Evolutionary conservation across 2,888 invertebrate species (phyloP).

Genomic region (Seira ritae): DNA sequence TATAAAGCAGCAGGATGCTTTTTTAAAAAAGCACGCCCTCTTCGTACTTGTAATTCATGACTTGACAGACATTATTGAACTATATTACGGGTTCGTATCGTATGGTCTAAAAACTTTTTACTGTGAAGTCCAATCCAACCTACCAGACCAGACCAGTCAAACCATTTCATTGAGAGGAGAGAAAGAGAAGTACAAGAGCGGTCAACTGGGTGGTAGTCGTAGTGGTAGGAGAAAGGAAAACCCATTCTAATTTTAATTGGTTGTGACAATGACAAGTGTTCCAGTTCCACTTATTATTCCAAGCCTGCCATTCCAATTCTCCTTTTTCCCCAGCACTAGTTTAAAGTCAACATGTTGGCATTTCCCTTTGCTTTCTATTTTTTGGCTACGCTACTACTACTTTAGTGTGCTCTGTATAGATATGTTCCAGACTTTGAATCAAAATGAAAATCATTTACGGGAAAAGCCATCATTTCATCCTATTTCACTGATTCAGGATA

Average conservation of each 20-base stretch:
- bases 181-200: neutral
- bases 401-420: too few species aligned
- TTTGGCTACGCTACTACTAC: too few species aligned
- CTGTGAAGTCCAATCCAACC: neutral
- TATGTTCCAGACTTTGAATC: too few species aligned
- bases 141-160: constrained; percentile 5
- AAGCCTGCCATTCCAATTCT: neutral
- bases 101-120: neutral
- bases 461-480: too few species aligned
- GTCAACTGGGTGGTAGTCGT: constrained; percentile 5
- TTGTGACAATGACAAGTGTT: constrained; percentile 55
- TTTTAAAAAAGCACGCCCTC: neutral
- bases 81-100: neutral
- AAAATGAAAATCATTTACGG: too few species aligned
- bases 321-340: neutral
- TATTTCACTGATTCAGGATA: too few species aligned
- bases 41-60: constrained; percentile 6
- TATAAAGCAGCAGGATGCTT: neutral
- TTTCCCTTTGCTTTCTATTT: too few species aligned
- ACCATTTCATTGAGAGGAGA: neutral
- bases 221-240: constrained; percentile 28
- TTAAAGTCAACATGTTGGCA: neutral
- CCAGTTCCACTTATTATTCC: constrained; percentile 27
- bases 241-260: constrained; percentile 56
- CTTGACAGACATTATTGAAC: constrained; percentile 2